Percentiles rank a stretch among this genome's conserved stretches.
Conservation (phyloP, 2,113 vertebrate genomes). For the Plectropomus leopardus region DNA sequence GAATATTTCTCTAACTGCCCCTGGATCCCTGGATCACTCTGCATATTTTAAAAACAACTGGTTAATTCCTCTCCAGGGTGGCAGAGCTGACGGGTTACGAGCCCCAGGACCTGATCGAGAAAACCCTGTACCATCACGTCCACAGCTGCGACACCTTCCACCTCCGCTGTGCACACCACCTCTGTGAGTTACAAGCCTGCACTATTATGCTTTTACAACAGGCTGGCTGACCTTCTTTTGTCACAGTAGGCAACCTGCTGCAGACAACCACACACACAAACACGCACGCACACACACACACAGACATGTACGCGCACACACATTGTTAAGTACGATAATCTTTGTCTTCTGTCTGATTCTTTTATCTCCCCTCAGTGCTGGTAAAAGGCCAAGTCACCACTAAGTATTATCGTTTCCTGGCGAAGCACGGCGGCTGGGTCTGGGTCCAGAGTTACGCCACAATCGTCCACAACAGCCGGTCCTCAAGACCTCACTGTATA, state of each 20-base stretch:
- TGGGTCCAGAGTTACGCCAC: constrained; percentile 99
- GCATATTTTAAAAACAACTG: constrained; percentile 10
- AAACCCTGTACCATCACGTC: constrained; percentile 98
- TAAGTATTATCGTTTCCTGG: constrained; percentile 97
- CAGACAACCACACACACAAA: constrained; percentile 11
- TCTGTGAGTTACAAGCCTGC: constrained; percentile 89
- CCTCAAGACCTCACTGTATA: constrained; percentile 96
- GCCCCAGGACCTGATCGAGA: constrained; percentile 99
- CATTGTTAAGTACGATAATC: constrained; percentile 30
- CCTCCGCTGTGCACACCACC: constrained; percentile 96
- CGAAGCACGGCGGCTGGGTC: constrained; percentile 98
- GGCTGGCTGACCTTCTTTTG: constrained; percentile 24
- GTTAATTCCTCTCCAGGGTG: constrained; percentile 86
- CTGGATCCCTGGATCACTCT: not conserved
- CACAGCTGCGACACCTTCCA: constrained; percentile 99
- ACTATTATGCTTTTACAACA: constrained; percentile 36
- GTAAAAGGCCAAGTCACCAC: constrained; percentile 99
- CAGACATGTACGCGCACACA: not conserved
- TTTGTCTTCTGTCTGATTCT: constrained; percentile 48
- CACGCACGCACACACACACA: constrained; percentile 36
- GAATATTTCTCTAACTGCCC: too few relatives aligned
- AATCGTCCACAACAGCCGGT: constrained; percentile 98
- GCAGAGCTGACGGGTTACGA: constrained; percentile 98
- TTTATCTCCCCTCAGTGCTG: constrained; percentile 87
- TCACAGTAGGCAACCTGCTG: constrained; percentile 37